These are phyloP conservation scores for Pitangus sulphuratus DNA, from an alignment of 2,797 vertebrate genomes.

Conservation along the genomic window DNA sequence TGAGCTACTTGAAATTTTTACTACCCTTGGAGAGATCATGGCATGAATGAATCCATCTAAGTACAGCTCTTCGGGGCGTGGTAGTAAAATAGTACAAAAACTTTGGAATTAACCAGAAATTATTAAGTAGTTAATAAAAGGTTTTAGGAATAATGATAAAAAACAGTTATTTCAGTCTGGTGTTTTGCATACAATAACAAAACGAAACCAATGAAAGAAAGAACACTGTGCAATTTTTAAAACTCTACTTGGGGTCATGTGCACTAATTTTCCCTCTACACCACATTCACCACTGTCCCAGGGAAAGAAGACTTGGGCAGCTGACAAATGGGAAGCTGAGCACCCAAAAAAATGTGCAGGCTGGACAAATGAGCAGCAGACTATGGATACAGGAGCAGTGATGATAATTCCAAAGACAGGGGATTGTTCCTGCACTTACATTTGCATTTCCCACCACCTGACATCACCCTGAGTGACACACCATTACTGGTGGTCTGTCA, in stretches of 20 bases:
- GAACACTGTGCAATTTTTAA: fast-evolving
- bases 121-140: background rate
- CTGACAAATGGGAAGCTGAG: background rate
- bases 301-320: background rate
- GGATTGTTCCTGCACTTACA: background rate
- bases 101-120: background rate
- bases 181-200: background rate
- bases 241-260: fast-evolving
- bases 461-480: fast-evolving
- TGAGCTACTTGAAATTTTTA: background rate
- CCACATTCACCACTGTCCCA: background rate
- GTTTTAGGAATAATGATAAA: background rate
- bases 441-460: background rate
- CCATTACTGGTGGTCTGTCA: background rate
- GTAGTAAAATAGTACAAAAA: background rate
- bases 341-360: background rate
- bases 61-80: background rate
- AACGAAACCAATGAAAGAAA: background rate
- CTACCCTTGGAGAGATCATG: background rate
- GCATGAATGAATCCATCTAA: background rate
- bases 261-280: background rate
- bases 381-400: background rate
- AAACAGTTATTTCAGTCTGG: fast-evolving
- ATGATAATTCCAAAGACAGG: background rate
- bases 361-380: background rate